Percentiles rank a stretch among this genome's conserved stretches.
Conservation (phyloP, 2,113 vertebrate genomes). For the Cynocephalus volans region DNA sequence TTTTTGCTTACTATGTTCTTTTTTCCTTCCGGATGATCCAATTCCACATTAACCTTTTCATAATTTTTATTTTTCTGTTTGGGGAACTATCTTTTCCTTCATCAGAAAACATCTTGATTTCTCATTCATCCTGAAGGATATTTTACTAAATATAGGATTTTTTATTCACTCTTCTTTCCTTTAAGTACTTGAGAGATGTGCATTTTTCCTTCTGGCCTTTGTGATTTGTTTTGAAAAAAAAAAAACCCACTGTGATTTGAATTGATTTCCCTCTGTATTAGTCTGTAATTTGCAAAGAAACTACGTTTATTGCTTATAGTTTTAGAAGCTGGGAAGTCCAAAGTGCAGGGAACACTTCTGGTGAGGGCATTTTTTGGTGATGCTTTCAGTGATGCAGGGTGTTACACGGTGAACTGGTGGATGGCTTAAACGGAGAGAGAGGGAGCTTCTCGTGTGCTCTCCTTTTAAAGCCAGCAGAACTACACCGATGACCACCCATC, state of each 20-base stretch:
- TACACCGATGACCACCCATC: too few species aligned
- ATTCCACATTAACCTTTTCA: background rate
- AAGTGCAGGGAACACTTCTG: too few species aligned
- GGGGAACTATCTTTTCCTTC: background rate
- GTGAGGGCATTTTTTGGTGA: too few species aligned
- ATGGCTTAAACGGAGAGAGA: too few species aligned
- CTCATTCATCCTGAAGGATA: background rate
- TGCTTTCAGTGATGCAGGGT: too few species aligned
- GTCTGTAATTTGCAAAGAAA: too few species aligned
- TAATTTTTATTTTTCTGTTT: background rate
- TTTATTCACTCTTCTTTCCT: background rate
- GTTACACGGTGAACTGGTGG: too few species aligned
- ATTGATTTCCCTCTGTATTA: background rate
- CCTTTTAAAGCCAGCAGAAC: too few species aligned
- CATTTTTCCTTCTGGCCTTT: background rate
- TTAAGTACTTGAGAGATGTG: background rate
- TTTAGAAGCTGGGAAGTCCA: too few species aligned
- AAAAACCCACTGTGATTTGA: background rate
- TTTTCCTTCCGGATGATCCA: background rate
- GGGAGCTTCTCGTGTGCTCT: too few species aligned
- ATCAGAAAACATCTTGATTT: background rate
- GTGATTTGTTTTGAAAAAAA: background rate
- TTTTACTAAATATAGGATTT: background rate
- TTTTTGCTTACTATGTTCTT: too few species aligned
- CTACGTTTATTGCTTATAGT: too few species aligned